A percentile compares a stretch with the other conserved stretches of the same genome.
Evolutionary conservation across 2,888 invertebrate species (phyloP).

Genomic region (Pyrgus malvae): DNA sequence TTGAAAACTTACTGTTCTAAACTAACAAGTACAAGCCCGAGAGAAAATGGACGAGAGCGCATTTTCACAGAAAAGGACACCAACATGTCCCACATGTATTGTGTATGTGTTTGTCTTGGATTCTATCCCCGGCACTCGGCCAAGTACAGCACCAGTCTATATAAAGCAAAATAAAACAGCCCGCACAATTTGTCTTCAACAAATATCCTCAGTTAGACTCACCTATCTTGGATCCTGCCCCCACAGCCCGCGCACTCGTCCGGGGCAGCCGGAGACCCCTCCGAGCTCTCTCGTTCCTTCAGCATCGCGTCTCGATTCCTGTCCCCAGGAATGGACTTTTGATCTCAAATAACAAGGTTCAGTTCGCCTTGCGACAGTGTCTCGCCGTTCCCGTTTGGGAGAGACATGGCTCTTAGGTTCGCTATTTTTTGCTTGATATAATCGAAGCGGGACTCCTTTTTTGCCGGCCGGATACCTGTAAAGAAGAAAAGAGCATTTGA

Average conservation of each 20-base stretch:
- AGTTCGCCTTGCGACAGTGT: slow-evolving; percentile 42
- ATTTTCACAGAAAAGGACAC: too few relatives aligned
- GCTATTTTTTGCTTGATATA: slow-evolving; percentile 35
- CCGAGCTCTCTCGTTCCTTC: slow-evolving; percentile 85
- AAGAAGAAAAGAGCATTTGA: slow-evolving; percentile 16
- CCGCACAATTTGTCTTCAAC: too few relatives aligned
- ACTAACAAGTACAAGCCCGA: too few relatives aligned
- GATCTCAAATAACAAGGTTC: slow-evolving; percentile 66
- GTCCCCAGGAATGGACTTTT: slow-evolving; percentile 52
- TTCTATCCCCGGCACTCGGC: too few relatives aligned
- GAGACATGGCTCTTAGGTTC: slow-evolving; percentile 50
- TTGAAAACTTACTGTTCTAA: too few relatives aligned
- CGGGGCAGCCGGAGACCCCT: slow-evolving; percentile 65
- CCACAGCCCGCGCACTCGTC: slow-evolving; percentile 85
- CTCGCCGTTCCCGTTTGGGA: slow-evolving; percentile 42
- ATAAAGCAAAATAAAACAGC: too few relatives aligned
- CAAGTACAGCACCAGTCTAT: too few relatives aligned
- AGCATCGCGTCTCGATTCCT: slow-evolving; percentile 78
- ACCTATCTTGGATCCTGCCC: slow-evolving; percentile 83
- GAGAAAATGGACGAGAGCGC: too few relatives aligned
- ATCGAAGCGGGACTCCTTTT: slow-evolving; percentile 35
- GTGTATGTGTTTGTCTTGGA: too few relatives aligned
- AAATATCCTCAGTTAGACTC: slow-evolving; percentile 30
- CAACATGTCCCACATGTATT: too few relatives aligned
- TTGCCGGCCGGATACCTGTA: slow-evolving; percentile 31